Conservation (phyloP, 2,113 vertebrate species). For the Lepus timidus region DNA sequence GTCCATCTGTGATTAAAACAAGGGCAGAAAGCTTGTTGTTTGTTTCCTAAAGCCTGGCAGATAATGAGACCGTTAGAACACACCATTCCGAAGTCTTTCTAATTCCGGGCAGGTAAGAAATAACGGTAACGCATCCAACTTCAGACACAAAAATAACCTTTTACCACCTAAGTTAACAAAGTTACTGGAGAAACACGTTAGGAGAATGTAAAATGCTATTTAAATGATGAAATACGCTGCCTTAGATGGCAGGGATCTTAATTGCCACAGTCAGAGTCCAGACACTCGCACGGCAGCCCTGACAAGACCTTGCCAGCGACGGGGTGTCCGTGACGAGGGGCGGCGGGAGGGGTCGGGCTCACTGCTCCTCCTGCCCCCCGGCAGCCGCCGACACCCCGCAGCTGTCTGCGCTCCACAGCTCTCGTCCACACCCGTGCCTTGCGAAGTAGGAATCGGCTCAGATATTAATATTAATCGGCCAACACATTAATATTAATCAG, state of each 20-base stretch:
- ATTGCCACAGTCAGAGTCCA: slow-evolving; percentile 86
- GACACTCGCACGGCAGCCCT: slow-evolving; percentile 74
- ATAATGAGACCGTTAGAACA: slow-evolving; percentile 85
- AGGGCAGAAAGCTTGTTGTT: slow-evolving; percentile 75
- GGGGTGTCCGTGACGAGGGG: slow-evolving; percentile 73
- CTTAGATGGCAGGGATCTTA: slow-evolving; percentile 79
- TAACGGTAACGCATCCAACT: slow-evolving; percentile 84
- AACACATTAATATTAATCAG: slow-evolving; percentile 79
- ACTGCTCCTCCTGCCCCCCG: neutral
- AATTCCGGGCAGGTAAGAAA: slow-evolving; percentile 85
- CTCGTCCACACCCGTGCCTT: neutral
- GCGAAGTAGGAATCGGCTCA: slow-evolving; percentile 45
- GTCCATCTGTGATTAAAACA: slow-evolving; percentile 79
- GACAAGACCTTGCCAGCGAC: slow-evolving; percentile 79
- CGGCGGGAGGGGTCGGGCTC: slow-evolving; percentile 26
- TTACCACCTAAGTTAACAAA: slow-evolving; percentile 86
- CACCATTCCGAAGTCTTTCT: slow-evolving; percentile 78
- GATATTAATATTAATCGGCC: slow-evolving; percentile 77
- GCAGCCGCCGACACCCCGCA: slow-evolving; percentile 12
- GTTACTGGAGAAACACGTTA: slow-evolving; percentile 78
- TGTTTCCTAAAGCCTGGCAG: slow-evolving; percentile 84
- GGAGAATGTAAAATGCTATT: slow-evolving; percentile 84
- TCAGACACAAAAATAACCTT: slow-evolving; percentile 87
- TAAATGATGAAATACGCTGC: slow-evolving; percentile 82
- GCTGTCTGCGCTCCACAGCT: neutral